Evolutionary conservation across 1,140 invertebrate genomes (phyloP).

Genomic region (Epicauta chinensis): DNA sequence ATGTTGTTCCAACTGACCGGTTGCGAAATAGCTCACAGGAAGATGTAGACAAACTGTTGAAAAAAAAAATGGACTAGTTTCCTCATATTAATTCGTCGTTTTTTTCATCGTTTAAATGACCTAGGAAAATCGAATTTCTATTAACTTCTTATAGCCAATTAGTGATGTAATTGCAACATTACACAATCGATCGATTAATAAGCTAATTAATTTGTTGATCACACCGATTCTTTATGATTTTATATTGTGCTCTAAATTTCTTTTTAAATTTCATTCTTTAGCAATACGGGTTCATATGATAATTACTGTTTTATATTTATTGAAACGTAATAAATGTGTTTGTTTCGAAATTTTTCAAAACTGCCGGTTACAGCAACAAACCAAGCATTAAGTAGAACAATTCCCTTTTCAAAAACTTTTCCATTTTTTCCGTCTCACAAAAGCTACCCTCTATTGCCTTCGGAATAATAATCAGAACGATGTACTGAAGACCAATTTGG

Average conservation of each 20-base stretch:
- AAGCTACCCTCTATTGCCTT: too few relatives aligned
- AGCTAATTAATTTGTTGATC: slow-evolving; percentile 1
- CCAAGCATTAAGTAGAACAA: slow-evolving; percentile 15
- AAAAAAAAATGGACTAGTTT: slow-evolving; percentile 6
- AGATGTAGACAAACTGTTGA: neutral
- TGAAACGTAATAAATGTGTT: slow-evolving; percentile 13
- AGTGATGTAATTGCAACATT: too few relatives aligned
- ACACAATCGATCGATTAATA: too few relatives aligned
- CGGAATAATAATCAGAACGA: too few relatives aligned
- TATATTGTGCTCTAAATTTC: slow-evolving; percentile 1
- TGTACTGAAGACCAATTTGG: too few relatives aligned
- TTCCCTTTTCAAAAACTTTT: slow-evolving; percentile 2
- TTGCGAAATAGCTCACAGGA: neutral
- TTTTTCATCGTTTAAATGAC: too few relatives aligned
- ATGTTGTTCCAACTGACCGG: slow-evolving; percentile 7
- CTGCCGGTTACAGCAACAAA: slow-evolving; percentile 9
- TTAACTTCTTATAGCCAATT: too few relatives aligned
- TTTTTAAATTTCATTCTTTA: slow-evolving; percentile 1
- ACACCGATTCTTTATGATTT: too few relatives aligned
- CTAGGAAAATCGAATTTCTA: too few relatives aligned
- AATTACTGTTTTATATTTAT: slow-evolving; percentile 1
- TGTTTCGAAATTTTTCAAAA: slow-evolving; percentile 9
- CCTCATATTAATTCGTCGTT: neutral
- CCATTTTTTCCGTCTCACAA: too few relatives aligned
- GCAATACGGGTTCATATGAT: too few relatives aligned